Evolutionary conservation across 2,888 invertebrate genomes (phyloP).

Genomic region (Odontocolon sp.): DNA sequence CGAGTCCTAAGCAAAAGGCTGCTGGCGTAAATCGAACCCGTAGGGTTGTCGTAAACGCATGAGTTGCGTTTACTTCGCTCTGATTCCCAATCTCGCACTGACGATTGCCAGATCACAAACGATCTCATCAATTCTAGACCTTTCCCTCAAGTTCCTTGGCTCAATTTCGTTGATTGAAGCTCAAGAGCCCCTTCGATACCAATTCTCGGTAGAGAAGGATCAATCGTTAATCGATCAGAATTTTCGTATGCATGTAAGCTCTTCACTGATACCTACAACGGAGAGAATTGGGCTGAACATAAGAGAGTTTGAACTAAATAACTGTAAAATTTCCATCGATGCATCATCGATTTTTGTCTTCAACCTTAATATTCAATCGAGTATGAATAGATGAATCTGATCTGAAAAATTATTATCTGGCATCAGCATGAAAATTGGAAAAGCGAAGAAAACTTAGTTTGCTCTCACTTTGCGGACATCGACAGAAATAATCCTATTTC

Average conservation of each 20-base stretch:
- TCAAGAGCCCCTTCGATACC: constrained; percentile 8
- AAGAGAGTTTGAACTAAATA: not conserved
- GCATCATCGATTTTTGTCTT: constrained; percentile 7
- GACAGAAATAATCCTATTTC: not conserved
- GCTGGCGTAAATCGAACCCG: not conserved
- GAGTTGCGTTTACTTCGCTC: constrained; percentile 20
- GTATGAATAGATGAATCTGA: constrained; percentile 12
- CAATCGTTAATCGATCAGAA: no score
- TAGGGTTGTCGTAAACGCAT: constrained; percentile 30
- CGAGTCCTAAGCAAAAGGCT: constrained; percentile 1
- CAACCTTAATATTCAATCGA: constrained; percentile 41
- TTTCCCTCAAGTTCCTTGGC: not conserved
- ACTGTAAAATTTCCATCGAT: not conserved
- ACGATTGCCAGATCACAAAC: constrained; percentile 8
- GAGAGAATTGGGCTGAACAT: not conserved
- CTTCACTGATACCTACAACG: no score
- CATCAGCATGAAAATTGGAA: not conserved
- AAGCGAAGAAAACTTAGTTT: not conserved
- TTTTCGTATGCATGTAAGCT: no score
- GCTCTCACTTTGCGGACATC: not conserved
- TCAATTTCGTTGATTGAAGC: constrained; percentile 1
- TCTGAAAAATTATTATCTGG: not conserved
- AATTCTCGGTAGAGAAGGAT: not conserved
- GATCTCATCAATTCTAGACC: not conserved
- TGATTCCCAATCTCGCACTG: constrained; percentile 13